Percentiles rank a stretch among this genome's conserved stretches.
These are phyloP conservation scores for Oryzias curvinotus DNA, from an alignment of 2,113 vertebrate genomes.

Conservation along the genomic window DNA sequence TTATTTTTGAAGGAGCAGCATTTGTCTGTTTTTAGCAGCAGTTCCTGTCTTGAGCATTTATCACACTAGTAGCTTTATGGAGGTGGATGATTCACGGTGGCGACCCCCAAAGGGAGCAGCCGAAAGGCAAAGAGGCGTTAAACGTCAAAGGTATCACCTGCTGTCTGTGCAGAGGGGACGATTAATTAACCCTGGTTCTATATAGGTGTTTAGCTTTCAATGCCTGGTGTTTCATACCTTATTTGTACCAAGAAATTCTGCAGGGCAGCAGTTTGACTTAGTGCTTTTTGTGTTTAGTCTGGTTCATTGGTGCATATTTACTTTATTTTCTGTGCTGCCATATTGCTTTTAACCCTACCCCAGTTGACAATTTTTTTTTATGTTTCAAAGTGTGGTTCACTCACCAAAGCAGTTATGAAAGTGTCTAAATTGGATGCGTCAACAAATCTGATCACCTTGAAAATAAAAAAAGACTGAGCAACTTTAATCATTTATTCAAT, in stretches of 20 bases:
- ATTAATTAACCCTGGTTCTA: conserved; percentile 19
- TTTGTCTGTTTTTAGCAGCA: conserved; percentile 69
- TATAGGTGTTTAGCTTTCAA: conserved; percentile 38
- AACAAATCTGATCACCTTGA: neutral
- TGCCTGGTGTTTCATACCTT: conserved; percentile 1
- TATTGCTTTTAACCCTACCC: conserved; percentile 1
- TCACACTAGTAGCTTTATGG: conserved; percentile 40
- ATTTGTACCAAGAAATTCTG: conserved; percentile 1
- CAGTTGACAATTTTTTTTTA: neutral
- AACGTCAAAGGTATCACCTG: conserved; percentile 44
- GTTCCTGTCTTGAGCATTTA: conserved; percentile 45
- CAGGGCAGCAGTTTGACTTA: conserved; percentile 36
- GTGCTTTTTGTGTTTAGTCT: conserved; percentile 47
- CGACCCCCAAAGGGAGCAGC: no score
- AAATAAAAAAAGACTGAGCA: no score
- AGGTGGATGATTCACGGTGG: no score
- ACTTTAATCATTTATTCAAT: no score
- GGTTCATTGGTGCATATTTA: conserved; percentile 43
- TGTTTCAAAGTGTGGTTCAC: neutral
- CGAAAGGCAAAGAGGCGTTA: conserved; percentile 6
- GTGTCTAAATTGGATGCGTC: neutral
- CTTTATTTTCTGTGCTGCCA: conserved; percentile 31
- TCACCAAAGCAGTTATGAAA: neutral
- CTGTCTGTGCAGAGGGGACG: conserved; percentile 17
- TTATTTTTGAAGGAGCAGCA: conserved; percentile 40